Base-by-base conservation (phyloP, 2,797 vertebrate species). In the Pangasius sanitwongsei region DNA sequence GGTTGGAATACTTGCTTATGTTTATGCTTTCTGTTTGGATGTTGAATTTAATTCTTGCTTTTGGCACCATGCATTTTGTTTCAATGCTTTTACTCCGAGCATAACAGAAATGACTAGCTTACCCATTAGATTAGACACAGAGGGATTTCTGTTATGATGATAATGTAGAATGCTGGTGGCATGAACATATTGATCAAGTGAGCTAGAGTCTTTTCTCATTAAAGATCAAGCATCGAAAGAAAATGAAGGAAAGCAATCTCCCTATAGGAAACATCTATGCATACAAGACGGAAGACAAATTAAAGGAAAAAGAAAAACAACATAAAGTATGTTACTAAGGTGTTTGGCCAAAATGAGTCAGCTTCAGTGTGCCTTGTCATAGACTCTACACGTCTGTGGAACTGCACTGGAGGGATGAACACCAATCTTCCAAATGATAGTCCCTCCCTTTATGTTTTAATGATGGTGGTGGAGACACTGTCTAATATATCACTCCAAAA, bases 181-280 rank as follows among this genome's bases (percentile, higher is more conserved):
- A 70, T 50, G 82, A 70, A 48, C 48, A 55, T 53, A 55, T 70
- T 55, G 44, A 85, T 55, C 48, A 70, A 85, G 70, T 70, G 31
- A 84, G 61, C 41, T 67, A 20, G 61, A 53, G 65, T 70, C 48
- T 70, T 85, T 69, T 70, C 65, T 85, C 67, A 50, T 55, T 85
- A 70, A 70, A 63, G 37, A 83, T 3, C 37, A 83, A 44, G 83
- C 44, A 55, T 53, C n/a, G 53, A 55, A 85, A 37, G 63, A 70
- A 48, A 85, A 85, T 55, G 48, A 59, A 37, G n/a, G 9, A 67
- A 85, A 34, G 31, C 63, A 50, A 1, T 85, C n/a, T 85, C 16
- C 48, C 25, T 48, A 83, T 3, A 83, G 59, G 6, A 65, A 65
- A 65, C n/a, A 70, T 67, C 61, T 31, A 83, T 4, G 13, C 25